phyloP scores from a whole-genome alignment of 2,888 invertebrate species.

The Folsomia candida region DNA sequence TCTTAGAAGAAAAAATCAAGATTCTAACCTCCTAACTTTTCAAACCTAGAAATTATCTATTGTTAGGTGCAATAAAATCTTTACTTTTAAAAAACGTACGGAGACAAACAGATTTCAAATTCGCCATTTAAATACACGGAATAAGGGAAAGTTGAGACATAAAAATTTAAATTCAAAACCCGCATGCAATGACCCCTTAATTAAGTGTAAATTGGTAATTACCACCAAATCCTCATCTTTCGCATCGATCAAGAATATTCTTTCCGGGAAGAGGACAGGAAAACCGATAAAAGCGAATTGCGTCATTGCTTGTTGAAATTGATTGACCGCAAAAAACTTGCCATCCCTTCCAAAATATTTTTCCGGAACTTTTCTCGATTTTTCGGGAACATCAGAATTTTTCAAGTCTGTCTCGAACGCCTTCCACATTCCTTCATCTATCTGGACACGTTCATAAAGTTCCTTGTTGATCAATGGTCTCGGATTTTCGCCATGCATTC shows the following conservation, averaged over 20 bases:
- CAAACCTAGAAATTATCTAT: no score
- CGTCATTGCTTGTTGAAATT: background rate
- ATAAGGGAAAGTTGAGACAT: no score
- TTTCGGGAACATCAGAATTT: background rate
- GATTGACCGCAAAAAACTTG: background rate
- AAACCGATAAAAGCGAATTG: background rate
- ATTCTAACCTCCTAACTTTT: no score
- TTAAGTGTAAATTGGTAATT: no score
- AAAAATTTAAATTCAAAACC: no score
- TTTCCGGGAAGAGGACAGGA: background rate
- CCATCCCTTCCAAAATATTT: background rate
- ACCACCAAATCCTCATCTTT: background rate
- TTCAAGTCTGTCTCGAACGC: constrained; percentile 9
- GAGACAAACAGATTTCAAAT: no score
- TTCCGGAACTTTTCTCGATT: background rate
- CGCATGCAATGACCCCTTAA: no score
- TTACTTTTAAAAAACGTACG: no score
- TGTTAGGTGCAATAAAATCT: no score
- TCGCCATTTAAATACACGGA: no score
- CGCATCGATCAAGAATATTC: background rate
- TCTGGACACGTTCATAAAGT: background rate
- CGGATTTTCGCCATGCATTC: background rate
- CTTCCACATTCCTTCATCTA: background rate
- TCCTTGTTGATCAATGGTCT: background rate
- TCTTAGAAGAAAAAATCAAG: no score